Conservation (phyloP, 1,140 invertebrate genomes). For the Yoshiicerus persimilis region DNA sequence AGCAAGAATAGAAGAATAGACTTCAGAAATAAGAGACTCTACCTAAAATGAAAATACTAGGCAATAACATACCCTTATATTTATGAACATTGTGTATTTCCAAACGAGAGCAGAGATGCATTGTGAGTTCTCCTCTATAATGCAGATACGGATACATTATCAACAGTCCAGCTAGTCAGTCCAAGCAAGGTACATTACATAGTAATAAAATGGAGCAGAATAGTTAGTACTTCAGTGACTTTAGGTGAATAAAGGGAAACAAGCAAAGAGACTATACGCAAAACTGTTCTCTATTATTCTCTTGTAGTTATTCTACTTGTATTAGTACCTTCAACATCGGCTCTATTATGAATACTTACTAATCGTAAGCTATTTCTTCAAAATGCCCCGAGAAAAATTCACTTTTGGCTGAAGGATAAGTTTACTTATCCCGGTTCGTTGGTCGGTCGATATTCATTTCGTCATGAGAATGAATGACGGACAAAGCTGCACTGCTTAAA, state of each 20-base stretch:
- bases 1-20: conserved; percentile 4
- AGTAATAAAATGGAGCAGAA: neutral
- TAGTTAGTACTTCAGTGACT: neutral
- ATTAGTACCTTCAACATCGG: neutral
- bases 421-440: conserved; percentile 32
- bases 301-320: neutral
- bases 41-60: neutral
- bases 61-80: no score
- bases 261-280: neutral
- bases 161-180: neutral
- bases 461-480: neutral
- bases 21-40: neutral
- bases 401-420: conserved; percentile 38
- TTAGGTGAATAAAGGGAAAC: neutral
- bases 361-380: conserved; percentile 25
- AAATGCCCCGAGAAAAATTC: conserved; percentile 39
- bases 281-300: no score
- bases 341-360: neutral
- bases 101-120: no score
- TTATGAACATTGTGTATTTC: neutral
- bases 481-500: neutral
- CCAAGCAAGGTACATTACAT: neutral
- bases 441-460: conserved; percentile 36
- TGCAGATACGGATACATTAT: neutral
- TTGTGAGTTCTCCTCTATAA: no score